Conservation (phyloP, 2,888 invertebrate genomes). For the Eulithis testata region DNA sequence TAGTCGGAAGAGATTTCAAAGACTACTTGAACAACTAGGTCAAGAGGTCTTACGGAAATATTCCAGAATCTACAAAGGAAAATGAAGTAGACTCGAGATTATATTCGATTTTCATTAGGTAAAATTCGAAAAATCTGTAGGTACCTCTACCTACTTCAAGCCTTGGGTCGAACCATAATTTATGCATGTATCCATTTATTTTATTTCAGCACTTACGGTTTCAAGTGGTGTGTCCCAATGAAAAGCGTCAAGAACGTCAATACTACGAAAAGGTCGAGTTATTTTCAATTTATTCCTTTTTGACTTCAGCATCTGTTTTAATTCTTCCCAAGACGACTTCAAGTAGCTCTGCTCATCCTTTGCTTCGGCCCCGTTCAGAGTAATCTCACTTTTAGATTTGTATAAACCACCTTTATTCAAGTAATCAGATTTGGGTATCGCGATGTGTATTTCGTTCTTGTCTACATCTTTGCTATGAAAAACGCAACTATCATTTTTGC, state of each 20-base stretch:
- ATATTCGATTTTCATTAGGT: no score
- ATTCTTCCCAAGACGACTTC: conserved; percentile 58
- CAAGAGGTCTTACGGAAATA: no score
- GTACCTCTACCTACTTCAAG: no score
- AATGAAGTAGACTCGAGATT: no score
- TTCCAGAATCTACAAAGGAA: no score
- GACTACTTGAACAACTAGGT: no score
- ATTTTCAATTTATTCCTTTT: conserved; percentile 61
- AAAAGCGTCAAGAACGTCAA: conserved; percentile 59
- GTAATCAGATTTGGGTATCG: conserved; percentile 52
- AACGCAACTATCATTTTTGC: conserved; percentile 42
- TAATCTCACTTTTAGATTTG: conserved; percentile 57
- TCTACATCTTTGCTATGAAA: conserved; percentile 38
- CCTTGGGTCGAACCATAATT: no score
- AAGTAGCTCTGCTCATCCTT: conserved; percentile 42
- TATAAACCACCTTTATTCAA: conserved; percentile 45
- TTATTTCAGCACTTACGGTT: conserved; percentile 55
- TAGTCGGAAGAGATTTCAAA: no score
- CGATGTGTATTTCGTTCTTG: conserved; percentile 43
- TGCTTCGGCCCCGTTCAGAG: conserved; percentile 41
- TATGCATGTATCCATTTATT: no score
- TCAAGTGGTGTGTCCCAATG: conserved; percentile 66
- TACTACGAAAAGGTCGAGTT: conserved; percentile 53
- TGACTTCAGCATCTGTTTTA: conserved; percentile 57
- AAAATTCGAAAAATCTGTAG: no score